These are phyloP conservation scores for Drosophila nigritarsus DNA, from an alignment of 2,888 invertebrate species.

Conservation along the genomic window DNA sequence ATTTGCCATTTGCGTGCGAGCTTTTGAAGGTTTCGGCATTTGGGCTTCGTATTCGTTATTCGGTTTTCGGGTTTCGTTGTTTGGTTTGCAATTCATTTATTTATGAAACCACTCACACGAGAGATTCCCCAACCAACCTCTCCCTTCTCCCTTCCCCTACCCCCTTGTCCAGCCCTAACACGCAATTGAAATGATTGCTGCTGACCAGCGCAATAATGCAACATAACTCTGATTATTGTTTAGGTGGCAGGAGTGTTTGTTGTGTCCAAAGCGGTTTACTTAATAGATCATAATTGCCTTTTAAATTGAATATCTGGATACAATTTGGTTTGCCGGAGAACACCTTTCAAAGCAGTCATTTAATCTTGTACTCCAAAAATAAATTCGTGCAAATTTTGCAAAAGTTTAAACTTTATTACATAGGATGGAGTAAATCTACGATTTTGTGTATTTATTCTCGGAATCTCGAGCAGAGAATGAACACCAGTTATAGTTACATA, in stretches of 20 bases:
- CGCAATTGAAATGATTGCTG: conserved; percentile 6
- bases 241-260: not conserved
- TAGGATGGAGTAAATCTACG: not conserved
- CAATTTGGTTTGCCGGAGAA: not conserved
- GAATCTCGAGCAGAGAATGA: not conserved
- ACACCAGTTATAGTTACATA: not conserved
- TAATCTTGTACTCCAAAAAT: not conserved
- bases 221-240: conserved; percentile 1
- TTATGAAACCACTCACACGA: conserved; percentile 39
- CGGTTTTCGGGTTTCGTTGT: conserved; percentile 10
- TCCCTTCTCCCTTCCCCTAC: too few relatives aligned
- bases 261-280: not conserved
- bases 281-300: conserved; percentile 23
- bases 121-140: not conserved
- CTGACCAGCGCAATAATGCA: conserved; percentile 26
- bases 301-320: not conserved
- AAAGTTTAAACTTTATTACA: not conserved
- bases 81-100: conserved; percentile 46
- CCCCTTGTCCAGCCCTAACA: not conserved
- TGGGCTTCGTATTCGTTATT: conserved; percentile 9
- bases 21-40: conserved; percentile 49
- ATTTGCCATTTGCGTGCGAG: conserved; percentile 49
- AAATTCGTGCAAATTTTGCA: not conserved
- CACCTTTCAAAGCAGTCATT: not conserved
- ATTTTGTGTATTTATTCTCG: not conserved